phyloP scores from a whole-genome alignment of 2,888 invertebrate species.

The Shargacucullia verbasci region DNA sequence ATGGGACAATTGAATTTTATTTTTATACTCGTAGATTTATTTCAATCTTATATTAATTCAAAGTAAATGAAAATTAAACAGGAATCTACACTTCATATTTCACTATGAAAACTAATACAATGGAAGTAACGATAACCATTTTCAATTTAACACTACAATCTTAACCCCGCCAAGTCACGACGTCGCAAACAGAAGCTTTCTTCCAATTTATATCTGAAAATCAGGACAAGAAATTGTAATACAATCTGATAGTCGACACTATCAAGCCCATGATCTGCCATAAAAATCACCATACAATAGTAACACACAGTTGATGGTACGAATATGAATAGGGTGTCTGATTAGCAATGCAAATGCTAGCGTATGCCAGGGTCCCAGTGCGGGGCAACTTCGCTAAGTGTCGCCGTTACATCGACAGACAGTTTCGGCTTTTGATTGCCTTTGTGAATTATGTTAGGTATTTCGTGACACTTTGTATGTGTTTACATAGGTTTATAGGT shows the following conservation, averaged over 20 bases:
- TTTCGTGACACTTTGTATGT: constrained; percentile 40
- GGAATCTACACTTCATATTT: no score
- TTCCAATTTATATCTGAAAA: no score
- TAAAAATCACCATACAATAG: constrained; percentile 51
- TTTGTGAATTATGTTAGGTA: constrained; percentile 56
- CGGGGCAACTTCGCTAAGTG: constrained; percentile 57
- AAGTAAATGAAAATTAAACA: no score
- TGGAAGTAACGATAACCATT: no score
- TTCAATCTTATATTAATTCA: no score
- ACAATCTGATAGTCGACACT: constrained; percentile 17
- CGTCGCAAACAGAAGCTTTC: no score
- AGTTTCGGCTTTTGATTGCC: constrained; percentile 59
- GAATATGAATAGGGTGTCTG: constrained; percentile 54
- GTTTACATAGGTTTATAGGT: constrained; percentile 35
- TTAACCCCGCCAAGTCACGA: no score
- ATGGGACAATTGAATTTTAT: no score
- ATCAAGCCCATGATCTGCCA: constrained; percentile 45
- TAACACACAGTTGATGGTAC: constrained; percentile 42
- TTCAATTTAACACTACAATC: no score
- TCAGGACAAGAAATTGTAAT: constrained; percentile 13
- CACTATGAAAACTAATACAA: no score
- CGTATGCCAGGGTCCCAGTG: constrained; percentile 53
- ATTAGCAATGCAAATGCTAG: constrained; percentile 65
- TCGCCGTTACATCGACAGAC: constrained; percentile 54
- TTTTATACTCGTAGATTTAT: no score